phyloP scores from a whole-genome alignment of 2,888 invertebrate species.

The Heliconius cydno region DNA sequence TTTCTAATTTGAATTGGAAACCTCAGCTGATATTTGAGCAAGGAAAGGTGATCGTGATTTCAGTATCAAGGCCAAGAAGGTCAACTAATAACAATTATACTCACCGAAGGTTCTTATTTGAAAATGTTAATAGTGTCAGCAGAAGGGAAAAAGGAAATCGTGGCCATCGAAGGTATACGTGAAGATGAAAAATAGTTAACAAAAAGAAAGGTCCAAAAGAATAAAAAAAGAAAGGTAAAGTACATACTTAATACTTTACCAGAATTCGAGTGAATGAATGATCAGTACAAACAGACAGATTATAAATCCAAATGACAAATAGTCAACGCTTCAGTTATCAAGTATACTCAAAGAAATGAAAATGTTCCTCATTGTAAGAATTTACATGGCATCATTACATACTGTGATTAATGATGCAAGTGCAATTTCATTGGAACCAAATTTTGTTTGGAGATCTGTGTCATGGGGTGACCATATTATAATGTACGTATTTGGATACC shows the following conservation, averaged over 20 bases:
- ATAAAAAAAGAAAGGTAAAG: too few species aligned
- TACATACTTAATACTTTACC: too few species aligned
- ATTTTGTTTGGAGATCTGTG: slow-evolving; percentile 53
- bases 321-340: slow-evolving; percentile 27
- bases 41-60: too few species aligned
- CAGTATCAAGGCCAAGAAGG: too few species aligned
- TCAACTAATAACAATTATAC: too few species aligned
- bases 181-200: too few species aligned
- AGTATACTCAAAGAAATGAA: slow-evolving; percentile 41
- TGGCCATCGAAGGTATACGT: too few species aligned
- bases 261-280: neutral
- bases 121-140: too few species aligned
- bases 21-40: neutral
- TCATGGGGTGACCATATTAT: slow-evolving; percentile 53
- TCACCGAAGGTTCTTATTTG: too few species aligned
- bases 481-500: too few species aligned
- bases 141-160: too few species aligned
- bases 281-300: neutral
- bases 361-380: slow-evolving; percentile 46
- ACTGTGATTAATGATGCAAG: slow-evolving; percentile 65
- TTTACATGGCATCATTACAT: slow-evolving; percentile 71
- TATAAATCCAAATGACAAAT: slow-evolving; percentile 28
- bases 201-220: too few species aligned
- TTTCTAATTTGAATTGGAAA: neutral
- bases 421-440: slow-evolving; percentile 72